Evolutionary conservation across 37 sponge, comb jelly and placozoan species (phyloP), one percentile per base, ranked within the genome.

Genomic region (Halisarca cf. caerulea): DNA sequence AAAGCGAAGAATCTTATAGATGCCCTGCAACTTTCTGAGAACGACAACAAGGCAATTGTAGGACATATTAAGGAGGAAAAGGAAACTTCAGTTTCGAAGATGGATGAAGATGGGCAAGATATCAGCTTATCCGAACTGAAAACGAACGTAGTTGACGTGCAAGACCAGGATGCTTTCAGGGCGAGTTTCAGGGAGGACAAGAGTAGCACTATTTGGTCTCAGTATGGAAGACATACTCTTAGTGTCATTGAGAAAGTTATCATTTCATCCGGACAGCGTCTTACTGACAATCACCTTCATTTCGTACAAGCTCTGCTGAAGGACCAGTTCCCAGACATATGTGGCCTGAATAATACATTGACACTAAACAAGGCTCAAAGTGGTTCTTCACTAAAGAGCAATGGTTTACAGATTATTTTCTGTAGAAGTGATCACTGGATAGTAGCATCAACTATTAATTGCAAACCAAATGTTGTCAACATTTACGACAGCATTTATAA

Each of bases 391-490:
- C 27, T 66, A 27, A 66, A 66, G 23, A 27, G 68, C 68, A 8
- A 66, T n/a, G 27, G 68, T n/a, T 66, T 66, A n/a, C 80, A 79
- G 54, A 47, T 79, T 43, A 79, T 79, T 17, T 45, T 45, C 57
- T 79, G 57, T 8, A 24, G 45, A 18, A 4, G 27, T 6, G 45
- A 79, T 79, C 80, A 79, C 5, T 79, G 55, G 80, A 42, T 79
- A 47, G 80, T 45, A 9, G 53, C 54, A 41, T 79, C 55, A 6
- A 79, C 32, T 79, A 25, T 51, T 23, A 45, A n/a, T 18, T 79
- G 33, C 24, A 35, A 2, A 53, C 45, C 45, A 6, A 79, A 79
- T 45, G 45, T 45, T 45, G 80, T 79, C 21, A 39, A 42, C 53
- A 42, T 79, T 39, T 79, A 79, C 17, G 80, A 79, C 55, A 45